Evolutionary conservation across 2,888 invertebrate species (phyloP), one percentile per base, ranked within the genome.

Genomic region (Cheilosia variabilis): DNA sequence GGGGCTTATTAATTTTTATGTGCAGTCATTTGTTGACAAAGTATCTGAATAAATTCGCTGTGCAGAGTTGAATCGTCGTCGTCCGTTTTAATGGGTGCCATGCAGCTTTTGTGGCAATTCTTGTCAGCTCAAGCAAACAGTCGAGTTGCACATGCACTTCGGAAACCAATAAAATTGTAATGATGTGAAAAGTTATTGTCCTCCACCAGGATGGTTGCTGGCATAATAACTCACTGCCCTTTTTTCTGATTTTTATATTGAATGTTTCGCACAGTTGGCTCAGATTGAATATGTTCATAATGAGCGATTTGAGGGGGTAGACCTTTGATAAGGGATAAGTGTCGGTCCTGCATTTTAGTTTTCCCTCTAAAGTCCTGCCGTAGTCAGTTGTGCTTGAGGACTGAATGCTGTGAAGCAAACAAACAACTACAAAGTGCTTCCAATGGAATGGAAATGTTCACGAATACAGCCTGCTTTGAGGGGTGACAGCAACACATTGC

Each of bases 1-100:
- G 75, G 79, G 83, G 73, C 69, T 79, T 84, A 84, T 84, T 73
- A 84, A 79, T 73, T 80, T 83, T 83, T 83, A 79, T 79, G 73
- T 73, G 24, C 68, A 73, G 66, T 68, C 77, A 66, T 81, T 83
- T 83, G 79, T 45, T 83, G 73, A 79, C 63, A 83, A 83, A 73
- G 83, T 79, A 78, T 58, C 57, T 55, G 58, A 50, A 58, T 65
- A 63, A 65, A 57, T 79, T 57, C 55, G 27, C 22, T 53, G 17
- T 47, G 53, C n/a, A 66, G 60, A 76, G 57, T 57, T 57, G n/a
- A 34, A 34, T 57, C 31, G 34, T 34, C 24, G 52, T 75, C 52
- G 52, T 58, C 22, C 58, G 10, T 31, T 68, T 68, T 55, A 75
- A 65, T 75, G 57, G 24, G 15, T 24, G 27, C 6, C 41, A 53